Base-by-base conservation (phyloP, 2,113 vertebrate genomes). In the Apodemus speciosus region DNA sequence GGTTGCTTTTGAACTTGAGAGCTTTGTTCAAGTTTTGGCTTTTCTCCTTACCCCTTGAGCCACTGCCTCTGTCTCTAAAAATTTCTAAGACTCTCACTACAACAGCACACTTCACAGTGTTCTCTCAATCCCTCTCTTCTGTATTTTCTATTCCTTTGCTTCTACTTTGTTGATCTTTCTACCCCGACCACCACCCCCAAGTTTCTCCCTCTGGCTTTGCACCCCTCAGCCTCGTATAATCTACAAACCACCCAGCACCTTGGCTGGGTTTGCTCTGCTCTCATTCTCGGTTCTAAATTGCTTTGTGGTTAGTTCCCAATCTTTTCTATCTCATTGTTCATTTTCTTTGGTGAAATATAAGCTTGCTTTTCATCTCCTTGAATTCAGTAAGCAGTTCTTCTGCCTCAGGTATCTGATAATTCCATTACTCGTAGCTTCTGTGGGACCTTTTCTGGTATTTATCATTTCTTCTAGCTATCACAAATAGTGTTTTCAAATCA, bases 261-360 rank as follows among this genome's bases (percentile, higher is more conserved):
- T 87, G 72, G 40, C 4, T 27, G 10, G 38, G 27, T 79, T 86
- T n/a, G n/a, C n/a, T 75, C 89, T 73, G 32, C 0, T 43, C 5
- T 91, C 85, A 27, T 86, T 93, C 38, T 88, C 21, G 71, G 43
- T 73, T 79, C 68, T 88, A 72, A 89, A 58, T 89, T 83, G 80
- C 90, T 84, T 10, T 23, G 25, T 35, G 51, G 77, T 89, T 84
- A 88, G 27, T 56, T 93, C 58, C 40, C 60, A 56, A 87, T 73
- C 76, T 76, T 79, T 93, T 60, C 14, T 35, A 49, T 35, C 60
- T 35, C 35, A 43, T 21, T 90, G 62, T 58, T 88, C 66, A 43
- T 20, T 79, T 43, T 92, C 23, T 66, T 51, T 62, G 32, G 9
- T 92, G 66, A 96, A 89, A 88, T 88, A 21, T 71, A 71, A 53